Percentiles rank a stretch among this genome's conserved stretches.
phyloP scores from a whole-genome alignment of 2,888 invertebrate species.

The Drosophila bunnanda region DNA sequence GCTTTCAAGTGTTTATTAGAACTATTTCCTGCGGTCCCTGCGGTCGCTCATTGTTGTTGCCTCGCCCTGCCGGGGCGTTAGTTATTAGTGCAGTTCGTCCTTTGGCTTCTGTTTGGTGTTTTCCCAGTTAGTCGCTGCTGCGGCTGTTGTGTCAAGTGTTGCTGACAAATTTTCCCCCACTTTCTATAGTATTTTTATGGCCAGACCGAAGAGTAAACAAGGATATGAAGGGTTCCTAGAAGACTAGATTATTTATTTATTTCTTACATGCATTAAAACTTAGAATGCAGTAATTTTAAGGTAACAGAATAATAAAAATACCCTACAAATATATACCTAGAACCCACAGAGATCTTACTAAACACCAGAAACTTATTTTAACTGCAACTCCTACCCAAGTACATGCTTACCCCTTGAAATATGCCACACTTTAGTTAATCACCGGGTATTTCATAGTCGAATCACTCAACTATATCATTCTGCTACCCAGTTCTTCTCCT shows the following conservation, averaged over 20 bases:
- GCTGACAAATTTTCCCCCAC: constrained; percentile 45
- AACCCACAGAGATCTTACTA: neutral
- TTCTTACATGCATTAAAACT: neutral
- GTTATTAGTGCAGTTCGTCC: constrained; percentile 71
- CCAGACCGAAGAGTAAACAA: neutral
- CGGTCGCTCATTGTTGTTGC: constrained; percentile 62
- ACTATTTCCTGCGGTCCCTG: constrained; percentile 31
- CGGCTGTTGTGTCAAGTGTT: constrained; percentile 76
- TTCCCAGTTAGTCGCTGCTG: constrained; percentile 62
- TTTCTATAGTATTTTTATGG: neutral
- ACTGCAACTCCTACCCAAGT: too few species aligned
- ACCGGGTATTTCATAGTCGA: neutral
- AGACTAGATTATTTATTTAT: neutral
- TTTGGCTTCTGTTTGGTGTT: constrained; percentile 23
- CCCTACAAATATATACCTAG: too few species aligned
- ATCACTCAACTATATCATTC: neutral
- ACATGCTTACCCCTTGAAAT: neutral
- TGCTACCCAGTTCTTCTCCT: neutral
- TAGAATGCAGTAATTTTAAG: neutral
- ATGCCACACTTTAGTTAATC: neutral
- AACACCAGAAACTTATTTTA: too few species aligned
- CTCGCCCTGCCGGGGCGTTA: constrained; percentile 47
- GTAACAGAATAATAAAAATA: too few species aligned
- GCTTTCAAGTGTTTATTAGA: constrained; percentile 46
- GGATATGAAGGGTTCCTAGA: neutral